phyloP scores from a whole-genome alignment of 2,113 vertebrate genomes.

The Cettia cetti region DNA sequence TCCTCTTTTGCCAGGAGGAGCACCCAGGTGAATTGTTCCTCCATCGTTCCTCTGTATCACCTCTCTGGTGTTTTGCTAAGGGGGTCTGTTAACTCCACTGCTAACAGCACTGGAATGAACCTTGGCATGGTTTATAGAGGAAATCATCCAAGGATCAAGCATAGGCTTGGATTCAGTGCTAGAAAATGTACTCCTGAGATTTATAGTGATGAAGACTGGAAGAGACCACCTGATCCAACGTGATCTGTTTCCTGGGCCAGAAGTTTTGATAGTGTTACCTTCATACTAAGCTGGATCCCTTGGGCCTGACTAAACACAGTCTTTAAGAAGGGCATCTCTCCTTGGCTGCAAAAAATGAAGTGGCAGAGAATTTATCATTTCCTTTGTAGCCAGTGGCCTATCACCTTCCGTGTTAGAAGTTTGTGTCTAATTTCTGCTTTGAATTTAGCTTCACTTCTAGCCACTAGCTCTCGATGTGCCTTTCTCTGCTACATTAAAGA shows the following conservation, averaged over 20 bases:
- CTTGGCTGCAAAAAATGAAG: neutral
- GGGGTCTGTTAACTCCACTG: neutral
- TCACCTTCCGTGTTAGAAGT: neutral
- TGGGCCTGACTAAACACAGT: neutral
- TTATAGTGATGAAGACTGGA: neutral
- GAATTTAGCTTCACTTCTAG: slow-evolving; percentile 15
- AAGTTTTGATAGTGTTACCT: neutral
- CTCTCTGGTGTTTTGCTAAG: neutral
- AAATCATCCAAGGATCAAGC: neutral
- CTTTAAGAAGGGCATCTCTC: neutral
- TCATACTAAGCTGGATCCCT: neutral
- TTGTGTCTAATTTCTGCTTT: neutral
- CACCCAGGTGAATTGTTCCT: neutral
- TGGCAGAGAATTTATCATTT: neutral
- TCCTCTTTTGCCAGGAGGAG: neutral
- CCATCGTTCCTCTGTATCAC: neutral
- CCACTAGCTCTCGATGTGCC: neutral
- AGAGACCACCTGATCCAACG: neutral
- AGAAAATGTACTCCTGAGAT: neutral
- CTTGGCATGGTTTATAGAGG: neutral
- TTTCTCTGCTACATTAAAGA: slow-evolving; percentile 51
- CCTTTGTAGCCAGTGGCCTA: neutral
- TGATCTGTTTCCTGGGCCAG: neutral
- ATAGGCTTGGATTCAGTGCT: neutral
- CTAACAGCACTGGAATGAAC: neutral